A percentile compares a stretch with the other conserved stretches of the same genome.
Conservation (phyloP, 2,797 vertebrate species). For the Myotis myotis region DNA sequence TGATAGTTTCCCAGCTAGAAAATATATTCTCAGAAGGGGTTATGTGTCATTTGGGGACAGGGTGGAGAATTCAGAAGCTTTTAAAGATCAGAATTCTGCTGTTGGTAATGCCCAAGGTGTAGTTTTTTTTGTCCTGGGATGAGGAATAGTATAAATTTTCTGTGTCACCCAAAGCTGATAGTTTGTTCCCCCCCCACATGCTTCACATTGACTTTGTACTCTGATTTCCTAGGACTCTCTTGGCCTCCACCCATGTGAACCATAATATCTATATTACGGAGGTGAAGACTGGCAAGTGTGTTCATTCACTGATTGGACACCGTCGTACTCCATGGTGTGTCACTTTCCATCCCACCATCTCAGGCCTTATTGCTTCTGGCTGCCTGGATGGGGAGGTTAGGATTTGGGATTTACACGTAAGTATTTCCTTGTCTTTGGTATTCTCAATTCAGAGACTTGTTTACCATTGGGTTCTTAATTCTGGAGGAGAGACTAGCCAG, state of each 20-base stretch:
- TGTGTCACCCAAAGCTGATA: neutral
- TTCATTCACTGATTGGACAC: slow-evolving; percentile 98
- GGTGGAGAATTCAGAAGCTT: slow-evolving; percentile 8
- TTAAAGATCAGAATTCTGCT: slow-evolving; percentile 43
- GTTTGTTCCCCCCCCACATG: neutral
- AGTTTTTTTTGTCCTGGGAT: neutral
- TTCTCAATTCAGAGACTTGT: neutral
- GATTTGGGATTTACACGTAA: slow-evolving; percentile 99
- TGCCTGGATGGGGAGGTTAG: slow-evolving; percentile 99
- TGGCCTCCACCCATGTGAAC: slow-evolving; percentile 99
- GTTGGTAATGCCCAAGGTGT: neutral
- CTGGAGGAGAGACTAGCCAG: slow-evolving; percentile 24
- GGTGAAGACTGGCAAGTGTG: slow-evolving; percentile 98
- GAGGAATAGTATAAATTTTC: neutral
- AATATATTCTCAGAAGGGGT: slow-evolving; percentile 21
- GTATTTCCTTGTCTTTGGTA: slow-evolving; percentile 79
- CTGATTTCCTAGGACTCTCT: slow-evolving; percentile 89
- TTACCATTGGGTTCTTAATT: slow-evolving; percentile 38
- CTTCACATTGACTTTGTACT: slow-evolving; percentile 45
- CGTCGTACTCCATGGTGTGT: slow-evolving; percentile 99
- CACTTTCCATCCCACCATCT: slow-evolving; percentile 98
- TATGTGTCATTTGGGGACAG: slow-evolving; percentile 14
- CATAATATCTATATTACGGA: slow-evolving; percentile 99
- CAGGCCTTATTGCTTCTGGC: slow-evolving; percentile 97
- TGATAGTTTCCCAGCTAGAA: neutral